Conservation (phyloP, 2,888 invertebrate species). For the Matsumyia berberina region DNA sequence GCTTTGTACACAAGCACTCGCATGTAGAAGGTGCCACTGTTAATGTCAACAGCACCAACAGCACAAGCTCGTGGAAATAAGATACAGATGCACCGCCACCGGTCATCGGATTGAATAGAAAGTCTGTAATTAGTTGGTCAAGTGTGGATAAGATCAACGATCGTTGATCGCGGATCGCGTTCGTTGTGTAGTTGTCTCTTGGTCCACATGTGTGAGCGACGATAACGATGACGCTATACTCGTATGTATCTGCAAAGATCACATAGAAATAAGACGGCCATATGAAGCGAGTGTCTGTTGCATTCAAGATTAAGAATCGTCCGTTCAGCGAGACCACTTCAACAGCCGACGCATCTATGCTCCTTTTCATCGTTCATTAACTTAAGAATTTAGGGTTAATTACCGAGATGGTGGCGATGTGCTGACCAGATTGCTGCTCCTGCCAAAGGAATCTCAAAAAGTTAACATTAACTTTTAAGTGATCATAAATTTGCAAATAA, state of each 20-base stretch:
- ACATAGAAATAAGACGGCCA: constrained; percentile 9
- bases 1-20: constrained; percentile 14
- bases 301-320: constrained; percentile 37
- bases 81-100: constrained; percentile 61
- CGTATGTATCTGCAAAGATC: constrained; percentile 42
- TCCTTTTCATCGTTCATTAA: constrained; percentile 64
- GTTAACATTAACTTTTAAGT: constrained; percentile 51
- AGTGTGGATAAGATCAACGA: constrained; percentile 76
- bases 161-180: constrained; percentile 65
- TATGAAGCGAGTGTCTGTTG: constrained; percentile 39
- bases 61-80: constrained; percentile 42
- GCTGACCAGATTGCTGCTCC: constrained; percentile 6
- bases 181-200: constrained; percentile 32
- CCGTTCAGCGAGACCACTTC: constrained; percentile 40
- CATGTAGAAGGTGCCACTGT: constrained; percentile 63
- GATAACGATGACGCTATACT: constrained; percentile 28
- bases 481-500: constrained; percentile 74
- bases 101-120: constrained; percentile 71
- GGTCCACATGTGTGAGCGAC: constrained; percentile 39
- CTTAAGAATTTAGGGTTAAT: constrained; percentile 74
- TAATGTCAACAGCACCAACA: constrained; percentile 71
- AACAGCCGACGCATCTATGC: constrained; percentile 34
- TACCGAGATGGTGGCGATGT: constrained; percentile 62
- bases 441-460: constrained; percentile 23
- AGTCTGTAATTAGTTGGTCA: constrained; percentile 76